Evolutionary conservation across 2,888 invertebrate genomes (phyloP).

Genomic region (Mimas tiliae): DNA sequence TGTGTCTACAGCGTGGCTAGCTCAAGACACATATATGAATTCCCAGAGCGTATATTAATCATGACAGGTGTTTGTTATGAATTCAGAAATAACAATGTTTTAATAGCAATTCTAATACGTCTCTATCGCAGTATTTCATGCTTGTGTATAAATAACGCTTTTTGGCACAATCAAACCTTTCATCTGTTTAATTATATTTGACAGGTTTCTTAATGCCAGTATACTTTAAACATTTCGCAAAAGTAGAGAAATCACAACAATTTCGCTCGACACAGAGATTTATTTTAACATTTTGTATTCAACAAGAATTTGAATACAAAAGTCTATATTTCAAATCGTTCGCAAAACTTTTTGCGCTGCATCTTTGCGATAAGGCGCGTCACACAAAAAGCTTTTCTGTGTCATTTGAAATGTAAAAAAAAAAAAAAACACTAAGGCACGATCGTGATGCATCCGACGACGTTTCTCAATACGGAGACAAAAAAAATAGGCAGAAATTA

Average conservation of each 20-base stretch:
- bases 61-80: neutral
- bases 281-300: constrained; percentile 30
- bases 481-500: constrained; percentile 51
- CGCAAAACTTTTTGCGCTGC: constrained; percentile 61
- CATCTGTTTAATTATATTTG: constrained; percentile 9
- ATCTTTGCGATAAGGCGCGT: constrained; percentile 72
- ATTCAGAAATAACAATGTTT: neutral
- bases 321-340: constrained; percentile 47
- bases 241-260: constrained; percentile 33
- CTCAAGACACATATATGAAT: too few relatives aligned
- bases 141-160: neutral
- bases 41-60: neutral
- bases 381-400: constrained; percentile 83
- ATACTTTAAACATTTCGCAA: constrained; percentile 26
- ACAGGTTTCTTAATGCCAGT: constrained; percentile 17
- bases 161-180: constrained; percentile 8
- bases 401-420: constrained; percentile 60
- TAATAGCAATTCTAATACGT: neutral
- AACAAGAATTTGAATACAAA: constrained; percentile 69
- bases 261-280: constrained; percentile 30
- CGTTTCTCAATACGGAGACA: constrained; percentile 73
- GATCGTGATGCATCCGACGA: constrained; percentile 70
- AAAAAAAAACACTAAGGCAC: constrained; percentile 55
- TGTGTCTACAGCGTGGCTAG: too few relatives aligned
- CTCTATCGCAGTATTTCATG: neutral